Evolutionary conservation across 2,113 vertebrate genomes (phyloP).

Genomic region (Theristicus caerulescens): DNA sequence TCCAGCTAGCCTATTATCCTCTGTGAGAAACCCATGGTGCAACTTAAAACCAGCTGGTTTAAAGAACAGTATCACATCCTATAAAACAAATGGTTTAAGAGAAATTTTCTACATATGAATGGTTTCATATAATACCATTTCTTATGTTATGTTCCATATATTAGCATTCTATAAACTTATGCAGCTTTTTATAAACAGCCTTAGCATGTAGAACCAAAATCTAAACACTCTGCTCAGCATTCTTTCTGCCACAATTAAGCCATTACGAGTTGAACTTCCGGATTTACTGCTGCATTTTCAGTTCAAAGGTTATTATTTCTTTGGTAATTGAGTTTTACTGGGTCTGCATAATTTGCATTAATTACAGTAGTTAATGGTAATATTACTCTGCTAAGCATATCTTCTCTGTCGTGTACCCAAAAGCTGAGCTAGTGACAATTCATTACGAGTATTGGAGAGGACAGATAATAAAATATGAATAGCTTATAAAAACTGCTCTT

Average conservation of each 20-base stretch:
- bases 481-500: not conserved
- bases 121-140: not conserved
- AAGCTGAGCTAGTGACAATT: slow-evolving; percentile 7
- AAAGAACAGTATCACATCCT: not conserved
- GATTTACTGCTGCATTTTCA: slow-evolving; percentile 21
- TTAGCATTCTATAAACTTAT: not conserved
- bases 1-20: not conserved
- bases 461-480: not conserved
- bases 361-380: slow-evolving; percentile 38
- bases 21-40: not conserved
- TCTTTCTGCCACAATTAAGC: not conserved
- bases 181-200: not conserved
- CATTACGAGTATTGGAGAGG: not conserved
- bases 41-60: not conserved
- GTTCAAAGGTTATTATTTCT: slow-evolving; percentile 52
- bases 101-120: not conserved
- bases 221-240: not conserved
- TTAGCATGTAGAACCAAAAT: not conserved
- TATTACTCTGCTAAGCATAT: not conserved
- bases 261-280: not conserved
- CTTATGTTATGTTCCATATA: not conserved
- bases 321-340: slow-evolving; percentile 27
- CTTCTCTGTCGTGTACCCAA: not conserved
- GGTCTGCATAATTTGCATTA: slow-evolving; percentile 39
- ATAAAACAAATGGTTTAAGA: not conserved